A percentile compares a stretch with the other conserved stretches of the same genome.
These are phyloP conservation scores for Pseudomyrmex dendroicus DNA, from an alignment of 1,140 invertebrate genomes.

Conservation along the genomic window DNA sequence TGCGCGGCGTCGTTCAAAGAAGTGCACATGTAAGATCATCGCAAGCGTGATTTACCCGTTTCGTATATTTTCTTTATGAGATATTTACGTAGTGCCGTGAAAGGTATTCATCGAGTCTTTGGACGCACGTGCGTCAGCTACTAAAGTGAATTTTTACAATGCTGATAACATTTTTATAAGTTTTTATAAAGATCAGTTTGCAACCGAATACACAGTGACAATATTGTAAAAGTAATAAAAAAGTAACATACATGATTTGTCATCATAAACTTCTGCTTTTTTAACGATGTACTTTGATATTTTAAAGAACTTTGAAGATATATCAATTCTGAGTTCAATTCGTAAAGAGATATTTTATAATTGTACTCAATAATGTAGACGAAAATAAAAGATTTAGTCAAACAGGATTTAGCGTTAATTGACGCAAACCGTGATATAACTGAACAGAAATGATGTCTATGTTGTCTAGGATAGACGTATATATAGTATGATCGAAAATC, in stretches of 20 bases:
- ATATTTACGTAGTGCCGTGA: constrained; percentile 6
- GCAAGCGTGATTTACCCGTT: constrained; percentile 39
- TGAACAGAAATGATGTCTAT: constrained; percentile 36
- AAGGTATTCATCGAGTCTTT: constrained; percentile 21
- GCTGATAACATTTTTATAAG: background rate
- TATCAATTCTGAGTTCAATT: background rate
- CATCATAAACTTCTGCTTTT: background rate
- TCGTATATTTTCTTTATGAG: constrained; percentile 10
- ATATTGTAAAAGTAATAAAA: no score
- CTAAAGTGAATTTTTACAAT: constrained; percentile 20
- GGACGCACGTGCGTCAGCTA: background rate
- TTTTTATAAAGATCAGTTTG: constrained; percentile 2
- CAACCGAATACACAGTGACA: background rate
- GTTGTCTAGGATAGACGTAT: constrained; percentile 24
- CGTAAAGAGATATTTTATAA: background rate
- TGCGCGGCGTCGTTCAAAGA: constrained; percentile 25
- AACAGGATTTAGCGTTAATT: constrained; percentile 27
- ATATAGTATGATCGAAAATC: constrained; percentile 40
- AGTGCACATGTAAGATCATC: constrained; percentile 37
- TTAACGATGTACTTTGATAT: background rate
- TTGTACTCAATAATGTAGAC: constrained; percentile 30
- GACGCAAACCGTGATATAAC: background rate
- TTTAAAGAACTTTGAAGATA: background rate
- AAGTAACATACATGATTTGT: background rate
- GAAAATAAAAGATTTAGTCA: background rate